Percentiles rank a stretch among this genome's conserved stretches.
Conservation (phyloP, 1,140 invertebrate genomes). For the Pantala flavescens region DNA sequence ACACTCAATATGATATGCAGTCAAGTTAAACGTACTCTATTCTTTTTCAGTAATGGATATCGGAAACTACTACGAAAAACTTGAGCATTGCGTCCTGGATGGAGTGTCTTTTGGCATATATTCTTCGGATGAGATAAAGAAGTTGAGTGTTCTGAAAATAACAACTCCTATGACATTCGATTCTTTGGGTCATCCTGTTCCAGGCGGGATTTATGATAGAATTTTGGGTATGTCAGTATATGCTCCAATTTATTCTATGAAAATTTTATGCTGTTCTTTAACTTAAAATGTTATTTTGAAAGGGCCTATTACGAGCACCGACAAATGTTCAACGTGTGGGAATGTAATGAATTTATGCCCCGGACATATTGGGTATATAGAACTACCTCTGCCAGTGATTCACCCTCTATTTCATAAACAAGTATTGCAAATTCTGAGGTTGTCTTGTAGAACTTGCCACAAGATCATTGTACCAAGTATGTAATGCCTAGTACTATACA, state of each 20-base stretch:
- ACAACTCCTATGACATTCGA: conserved; percentile 76
- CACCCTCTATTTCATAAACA: conserved; percentile 83
- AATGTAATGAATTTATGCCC: conserved; percentile 59
- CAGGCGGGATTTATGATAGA: conserved; percentile 79
- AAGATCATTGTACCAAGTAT: conserved; percentile 57
- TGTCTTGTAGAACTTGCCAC: conserved; percentile 60
- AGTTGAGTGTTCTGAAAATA: conserved; percentile 78
- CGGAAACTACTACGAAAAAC: too few relatives aligned
- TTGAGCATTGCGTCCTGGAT: neutral
- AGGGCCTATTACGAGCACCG: conserved; percentile 49
- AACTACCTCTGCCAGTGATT: conserved; percentile 77
- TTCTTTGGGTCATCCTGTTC: conserved; percentile 65
- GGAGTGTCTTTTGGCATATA: conserved; percentile 52
- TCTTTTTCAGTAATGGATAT: too few relatives aligned
- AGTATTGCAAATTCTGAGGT: conserved; percentile 53
- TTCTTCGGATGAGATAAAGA: conserved; percentile 68
- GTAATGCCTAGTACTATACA: conserved; percentile 11
- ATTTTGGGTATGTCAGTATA: conserved; percentile 46
- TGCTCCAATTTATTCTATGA: neutral
- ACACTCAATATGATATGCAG: too few relatives aligned
- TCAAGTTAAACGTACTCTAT: too few relatives aligned
- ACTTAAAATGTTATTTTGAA: conserved; percentile 23
- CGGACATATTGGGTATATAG: conserved; percentile 93
- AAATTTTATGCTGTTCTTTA: conserved; percentile 12
- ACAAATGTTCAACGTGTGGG: conserved; percentile 74